These are phyloP conservation scores for Oikopleura dioica DNA, from an alignment of 23 tunicate species.

Conservation along the genomic window DNA sequence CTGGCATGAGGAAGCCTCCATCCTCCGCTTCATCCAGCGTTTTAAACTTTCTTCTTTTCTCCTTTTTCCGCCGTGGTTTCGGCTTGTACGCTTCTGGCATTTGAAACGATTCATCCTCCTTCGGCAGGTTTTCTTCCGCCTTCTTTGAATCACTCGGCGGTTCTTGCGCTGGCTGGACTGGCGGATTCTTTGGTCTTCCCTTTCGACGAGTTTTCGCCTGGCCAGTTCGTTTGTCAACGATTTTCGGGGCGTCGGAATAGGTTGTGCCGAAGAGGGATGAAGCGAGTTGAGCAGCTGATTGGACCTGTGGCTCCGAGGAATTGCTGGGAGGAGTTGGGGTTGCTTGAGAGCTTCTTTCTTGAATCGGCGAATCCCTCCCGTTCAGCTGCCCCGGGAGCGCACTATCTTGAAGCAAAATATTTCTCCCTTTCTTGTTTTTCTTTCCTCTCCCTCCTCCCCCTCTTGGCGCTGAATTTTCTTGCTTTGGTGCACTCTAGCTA, in stretches of 20 bases:
- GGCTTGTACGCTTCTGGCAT: not conserved
- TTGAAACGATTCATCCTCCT: not conserved
- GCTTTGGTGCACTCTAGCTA: not conserved
- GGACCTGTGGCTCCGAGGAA: not conserved
- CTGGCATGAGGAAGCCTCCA: not conserved
- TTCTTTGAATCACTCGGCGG: not conserved
- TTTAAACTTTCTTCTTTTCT: not conserved
- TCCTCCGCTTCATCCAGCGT: not conserved
- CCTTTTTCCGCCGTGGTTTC: not conserved
- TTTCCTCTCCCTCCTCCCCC: not conserved
- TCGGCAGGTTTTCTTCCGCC: not conserved
- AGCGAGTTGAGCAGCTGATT: slow-evolving; percentile 5
- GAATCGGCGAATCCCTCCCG: no score
- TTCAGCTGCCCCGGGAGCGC: no score
- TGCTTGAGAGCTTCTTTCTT: no score
- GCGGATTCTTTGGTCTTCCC: not conserved
- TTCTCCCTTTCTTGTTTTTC: no score
- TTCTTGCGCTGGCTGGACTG: not conserved
- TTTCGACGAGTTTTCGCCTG: not conserved
- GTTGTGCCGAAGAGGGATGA: not conserved
- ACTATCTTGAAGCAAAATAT: no score
- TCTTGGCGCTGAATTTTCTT: not conserved
- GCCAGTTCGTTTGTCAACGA: not conserved
- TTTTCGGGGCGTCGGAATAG: not conserved
- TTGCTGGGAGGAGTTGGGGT: no score